Percentiles rank a stretch among this genome's conserved stretches.
These are phyloP conservation scores for Heliconius sara DNA, from an alignment of 2,888 invertebrate species.

Conservation along the genomic window DNA sequence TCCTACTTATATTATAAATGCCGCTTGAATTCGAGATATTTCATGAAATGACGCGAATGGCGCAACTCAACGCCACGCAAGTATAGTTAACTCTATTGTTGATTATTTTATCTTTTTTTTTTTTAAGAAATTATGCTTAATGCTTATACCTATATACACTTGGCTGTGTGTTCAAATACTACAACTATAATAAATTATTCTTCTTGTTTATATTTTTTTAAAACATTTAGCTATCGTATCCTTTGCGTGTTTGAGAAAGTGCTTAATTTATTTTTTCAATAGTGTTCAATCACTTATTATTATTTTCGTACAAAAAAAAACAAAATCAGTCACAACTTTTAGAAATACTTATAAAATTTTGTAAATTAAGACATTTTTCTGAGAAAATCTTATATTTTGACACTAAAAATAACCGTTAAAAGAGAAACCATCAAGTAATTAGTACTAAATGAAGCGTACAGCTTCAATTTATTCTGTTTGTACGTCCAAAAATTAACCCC, in stretches of 20 bases:
- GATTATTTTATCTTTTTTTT: too few species aligned
- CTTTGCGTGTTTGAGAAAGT: background rate
- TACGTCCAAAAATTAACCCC: constrained; percentile 7
- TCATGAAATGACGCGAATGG: too few species aligned
- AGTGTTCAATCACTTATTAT: background rate
- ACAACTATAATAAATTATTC: background rate
- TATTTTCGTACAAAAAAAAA: too few species aligned
- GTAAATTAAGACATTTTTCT: background rate
- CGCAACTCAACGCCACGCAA: too few species aligned
- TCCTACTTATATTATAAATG: too few species aligned
- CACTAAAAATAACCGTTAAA: background rate
- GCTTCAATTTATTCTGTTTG: constrained; percentile 9
- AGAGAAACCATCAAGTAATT: background rate
- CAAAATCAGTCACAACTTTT: background rate
- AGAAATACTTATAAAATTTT: background rate
- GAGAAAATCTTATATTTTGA: background rate
- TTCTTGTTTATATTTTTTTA: background rate
- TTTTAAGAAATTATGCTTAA: too few species aligned
- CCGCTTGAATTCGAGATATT: too few species aligned
- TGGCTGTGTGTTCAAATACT: too few species aligned
- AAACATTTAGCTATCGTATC: background rate
- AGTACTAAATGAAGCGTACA: constrained; percentile 17
- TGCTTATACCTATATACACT: too few species aligned
- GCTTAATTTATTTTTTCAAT: background rate
- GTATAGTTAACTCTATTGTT: too few species aligned